A percentile compares a stretch with the other conserved stretches of the same genome.
These are phyloP conservation scores for Procavia capensis DNA, from an alignment of 2,113 vertebrate genomes.

Conservation along the genomic window DNA sequence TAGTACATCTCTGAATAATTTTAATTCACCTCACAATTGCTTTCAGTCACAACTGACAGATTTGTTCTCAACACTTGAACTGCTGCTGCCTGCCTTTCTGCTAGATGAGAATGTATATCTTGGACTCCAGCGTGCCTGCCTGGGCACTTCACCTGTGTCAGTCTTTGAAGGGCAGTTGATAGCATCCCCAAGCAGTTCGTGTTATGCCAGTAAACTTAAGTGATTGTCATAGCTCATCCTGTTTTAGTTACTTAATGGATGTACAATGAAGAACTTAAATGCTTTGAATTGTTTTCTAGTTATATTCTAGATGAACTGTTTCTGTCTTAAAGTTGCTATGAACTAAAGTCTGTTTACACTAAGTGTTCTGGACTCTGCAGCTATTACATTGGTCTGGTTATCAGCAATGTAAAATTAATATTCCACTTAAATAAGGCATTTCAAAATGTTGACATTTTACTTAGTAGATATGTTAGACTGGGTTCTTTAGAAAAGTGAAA, in stretches of 20 bases:
- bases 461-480: background rate
- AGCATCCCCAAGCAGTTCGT: background rate
- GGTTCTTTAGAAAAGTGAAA: no score
- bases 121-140: background rate
- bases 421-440: background rate
- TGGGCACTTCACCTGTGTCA: background rate
- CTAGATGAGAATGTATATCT: background rate
- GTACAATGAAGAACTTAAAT: background rate
- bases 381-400: background rate
- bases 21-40: background rate
- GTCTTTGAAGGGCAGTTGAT: background rate
- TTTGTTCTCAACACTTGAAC: background rate
- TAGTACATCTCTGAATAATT: background rate
- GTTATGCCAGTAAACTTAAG: background rate
- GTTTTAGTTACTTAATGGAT: conserved; percentile 30
- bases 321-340: background rate
- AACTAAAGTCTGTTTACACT: background rate
- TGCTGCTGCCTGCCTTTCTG: no score
- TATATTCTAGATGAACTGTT: background rate
- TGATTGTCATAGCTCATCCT: background rate
- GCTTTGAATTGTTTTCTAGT: background rate
- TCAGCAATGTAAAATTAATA: conserved; percentile 9
- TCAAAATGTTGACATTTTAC: background rate
- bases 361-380: conserved; percentile 1
- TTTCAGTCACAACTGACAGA: background rate